These are phyloP conservation scores for Platyscapa corneri DNA, from an alignment of 1,140 invertebrate species.

Conservation along the genomic window DNA sequence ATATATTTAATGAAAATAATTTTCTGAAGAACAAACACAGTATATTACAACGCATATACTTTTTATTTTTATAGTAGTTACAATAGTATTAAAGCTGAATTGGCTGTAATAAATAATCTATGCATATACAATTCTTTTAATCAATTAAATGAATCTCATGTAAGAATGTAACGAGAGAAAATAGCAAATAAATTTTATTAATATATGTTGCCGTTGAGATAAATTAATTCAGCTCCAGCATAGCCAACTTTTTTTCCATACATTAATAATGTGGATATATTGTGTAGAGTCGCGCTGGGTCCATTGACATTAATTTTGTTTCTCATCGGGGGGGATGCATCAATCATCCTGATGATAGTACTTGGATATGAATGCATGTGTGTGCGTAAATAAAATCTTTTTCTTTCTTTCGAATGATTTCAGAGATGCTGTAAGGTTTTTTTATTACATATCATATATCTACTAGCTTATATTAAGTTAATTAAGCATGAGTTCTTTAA, in stretches of 20 bases:
- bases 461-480: not conserved
- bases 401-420: not conserved
- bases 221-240: not conserved
- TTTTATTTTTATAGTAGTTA: no score
- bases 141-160: not conserved
- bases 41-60: no score
- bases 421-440: not conserved
- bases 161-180: not conserved
- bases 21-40: not conserved
- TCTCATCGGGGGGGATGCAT: slow-evolving; percentile 1
- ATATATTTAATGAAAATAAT: not conserved
- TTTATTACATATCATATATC: not conserved
- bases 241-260: not conserved
- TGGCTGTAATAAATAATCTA: not conserved
- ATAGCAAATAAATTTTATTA: not conserved
- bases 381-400: not conserved
- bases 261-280: slow-evolving; percentile 15
- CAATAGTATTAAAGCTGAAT: not conserved
- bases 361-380: not conserved
- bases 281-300: not conserved
- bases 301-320: slow-evolving; percentile 25
- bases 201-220: slow-evolving; percentile 1
- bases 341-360: slow-evolving; percentile 11
- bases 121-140: not conserved
- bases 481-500: no score